Base-by-base conservation (phyloP, 1,140 invertebrate genomes). In the Epicauta chinensis region DNA sequence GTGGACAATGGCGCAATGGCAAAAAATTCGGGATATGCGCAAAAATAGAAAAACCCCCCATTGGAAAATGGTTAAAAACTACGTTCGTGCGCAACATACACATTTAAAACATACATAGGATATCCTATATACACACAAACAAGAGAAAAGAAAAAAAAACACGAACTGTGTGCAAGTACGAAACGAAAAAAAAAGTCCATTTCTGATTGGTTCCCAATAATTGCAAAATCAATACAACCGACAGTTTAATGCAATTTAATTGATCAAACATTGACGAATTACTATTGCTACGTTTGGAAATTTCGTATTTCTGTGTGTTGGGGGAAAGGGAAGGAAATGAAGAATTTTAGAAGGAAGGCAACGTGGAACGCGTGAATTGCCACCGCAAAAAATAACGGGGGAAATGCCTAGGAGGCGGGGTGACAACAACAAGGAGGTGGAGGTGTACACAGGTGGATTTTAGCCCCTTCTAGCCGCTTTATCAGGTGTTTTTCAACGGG, bases 151-250 rank as follows among this genome's bases (percentile, higher is more conserved):
- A 11, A 13, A 47, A 31, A 35, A 17, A 23, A 46, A 37, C 45
- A 23, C 4, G 23, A 23, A 3, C 2, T 7, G 23, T n/a, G n/a
- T 41, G 53, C 45, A 58, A 60, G 60, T 53, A 60, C 56, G 62
- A 63, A 58, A 67, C n/a, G n/a, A n/a, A 7, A 23, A 23, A 70
- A 66, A 67, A 69, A 68, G 60, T 65, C 65, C 61, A 67, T 59
- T 61, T 66, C 59, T 68, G 66, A 70, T 70, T 70, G 68, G 68
- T 69, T 70, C 57, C 58, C 68, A 61, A 70, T 70, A 70, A 70
- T 70, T 70, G 64, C 66, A 69, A 70, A 70, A 70, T 70, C 68
- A 70, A 70, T 70, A 70, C 67, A 56, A 23, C 2, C 4, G 23
- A 5, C 55, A 47, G 45, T 60, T 58, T 65, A 63, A 66, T 66